Percentiles rank a stretch among this genome's conserved stretches.
Conservation (phyloP, 2,113 vertebrate genomes). For the Chascanopsetta lugubris region DNA sequence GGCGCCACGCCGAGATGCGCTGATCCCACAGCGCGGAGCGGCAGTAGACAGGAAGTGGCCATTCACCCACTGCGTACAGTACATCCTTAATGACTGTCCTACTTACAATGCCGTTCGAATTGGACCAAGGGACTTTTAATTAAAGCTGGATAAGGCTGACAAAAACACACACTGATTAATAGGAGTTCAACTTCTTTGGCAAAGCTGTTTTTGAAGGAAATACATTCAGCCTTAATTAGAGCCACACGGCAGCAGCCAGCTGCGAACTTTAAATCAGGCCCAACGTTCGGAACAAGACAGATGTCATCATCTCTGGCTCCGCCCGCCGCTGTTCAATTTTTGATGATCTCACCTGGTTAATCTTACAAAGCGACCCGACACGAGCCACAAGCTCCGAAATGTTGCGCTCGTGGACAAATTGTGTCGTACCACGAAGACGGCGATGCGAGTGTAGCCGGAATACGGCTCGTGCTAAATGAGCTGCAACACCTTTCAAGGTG, state of each 20-base stretch:
- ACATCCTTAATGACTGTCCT: constrained; percentile 77
- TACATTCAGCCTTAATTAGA: constrained; percentile 82
- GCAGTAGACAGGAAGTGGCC: constrained; percentile 39
- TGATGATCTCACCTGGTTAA: constrained; percentile 67
- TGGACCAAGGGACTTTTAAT: constrained; percentile 81
- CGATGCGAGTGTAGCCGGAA: too few relatives aligned
- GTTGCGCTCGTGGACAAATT: neutral
- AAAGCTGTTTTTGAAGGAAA: constrained; percentile 80
- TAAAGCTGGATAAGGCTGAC: constrained; percentile 79
- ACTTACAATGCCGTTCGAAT: constrained; percentile 78
- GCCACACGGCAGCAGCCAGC: constrained; percentile 77
- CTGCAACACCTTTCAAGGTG: too few relatives aligned
- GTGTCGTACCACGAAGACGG: neutral
- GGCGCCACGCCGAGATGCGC: constrained; percentile 51
- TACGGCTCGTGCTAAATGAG: too few relatives aligned
- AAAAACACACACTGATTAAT: constrained; percentile 76
- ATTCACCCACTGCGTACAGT: too few relatives aligned
- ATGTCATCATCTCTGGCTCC: constrained; percentile 73
- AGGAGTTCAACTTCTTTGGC: constrained; percentile 77
- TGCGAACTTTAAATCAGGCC: constrained; percentile 78
- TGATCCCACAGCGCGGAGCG: constrained; percentile 45
- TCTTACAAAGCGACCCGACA: constrained; percentile 31
- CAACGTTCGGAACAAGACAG: constrained; percentile 73
- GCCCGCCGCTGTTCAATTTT: constrained; percentile 51
- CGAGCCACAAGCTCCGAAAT: too few relatives aligned